Percentiles rank a stretch among this genome's conserved stretches.
Conservation (phyloP, 2,797 vertebrate genomes). For the Emydoidea blandingii region DNA sequence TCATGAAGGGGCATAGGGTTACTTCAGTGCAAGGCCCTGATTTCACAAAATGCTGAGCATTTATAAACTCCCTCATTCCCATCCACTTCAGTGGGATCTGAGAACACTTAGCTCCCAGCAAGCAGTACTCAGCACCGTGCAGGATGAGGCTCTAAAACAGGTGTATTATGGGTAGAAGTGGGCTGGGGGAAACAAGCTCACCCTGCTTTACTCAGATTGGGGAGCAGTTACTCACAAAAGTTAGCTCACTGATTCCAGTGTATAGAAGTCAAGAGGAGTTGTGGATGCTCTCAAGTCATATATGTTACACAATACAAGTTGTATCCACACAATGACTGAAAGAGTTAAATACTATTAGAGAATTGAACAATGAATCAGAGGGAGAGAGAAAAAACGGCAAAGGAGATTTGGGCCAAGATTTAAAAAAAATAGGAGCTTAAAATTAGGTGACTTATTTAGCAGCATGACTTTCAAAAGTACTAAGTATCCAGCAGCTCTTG, state of each 20-base stretch:
- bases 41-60: background rate
- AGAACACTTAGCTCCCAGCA: background rate
- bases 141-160: background rate
- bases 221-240: background rate
- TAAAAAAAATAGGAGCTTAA: background rate
- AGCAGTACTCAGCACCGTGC: background rate
- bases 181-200: too few relatives aligned
- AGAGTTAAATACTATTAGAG: slow-evolving; percentile 17
- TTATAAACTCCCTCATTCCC: background rate
- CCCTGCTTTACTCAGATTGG: background rate
- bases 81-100: background rate
- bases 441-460: background rate
- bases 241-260: background rate
- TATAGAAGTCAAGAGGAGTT: background rate
- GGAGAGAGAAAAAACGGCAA: background rate
- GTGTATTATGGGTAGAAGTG: too few relatives aligned
- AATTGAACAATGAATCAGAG: background rate
- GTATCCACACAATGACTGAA: background rate
- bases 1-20: background rate
- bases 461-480: background rate
- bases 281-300: background rate
- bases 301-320: background rate
- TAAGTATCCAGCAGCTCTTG: accelerated
- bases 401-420: background rate
- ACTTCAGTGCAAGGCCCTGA: background rate